phyloP scores from a whole-genome alignment of 1,140 invertebrate genomes.

The Wasmannia auropunctata region DNA sequence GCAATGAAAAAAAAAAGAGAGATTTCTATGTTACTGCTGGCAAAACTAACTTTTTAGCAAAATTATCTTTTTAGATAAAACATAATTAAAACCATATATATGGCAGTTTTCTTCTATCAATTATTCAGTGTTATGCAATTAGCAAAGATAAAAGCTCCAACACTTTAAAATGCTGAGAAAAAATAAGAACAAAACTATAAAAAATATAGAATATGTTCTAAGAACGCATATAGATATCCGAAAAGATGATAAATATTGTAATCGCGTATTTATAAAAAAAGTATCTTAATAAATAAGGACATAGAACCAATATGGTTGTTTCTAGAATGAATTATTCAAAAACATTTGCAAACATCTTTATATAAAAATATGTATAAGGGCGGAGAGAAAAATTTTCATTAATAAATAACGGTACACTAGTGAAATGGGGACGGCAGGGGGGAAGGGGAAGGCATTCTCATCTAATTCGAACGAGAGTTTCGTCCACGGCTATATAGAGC shows the following conservation, averaged over 20 bases:
- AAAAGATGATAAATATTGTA: not conserved
- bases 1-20: conserved; percentile 29
- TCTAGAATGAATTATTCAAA: not conserved
- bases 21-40: conserved; percentile 48
- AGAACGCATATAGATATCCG: not conserved
- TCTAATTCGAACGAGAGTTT: conserved; percentile 63
- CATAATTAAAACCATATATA: not conserved
- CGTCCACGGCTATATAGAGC: conserved; percentile 64
- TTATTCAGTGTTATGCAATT: not conserved
- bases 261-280: conserved; percentile 10
- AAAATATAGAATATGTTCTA: not conserved
- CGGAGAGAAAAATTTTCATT: conserved; percentile 18
- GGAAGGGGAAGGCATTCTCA: no score
- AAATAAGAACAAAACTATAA: not conserved
- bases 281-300: not conserved
- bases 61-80: not conserved
- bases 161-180: not conserved
- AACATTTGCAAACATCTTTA: not conserved
- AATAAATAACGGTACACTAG: conserved; percentile 6
- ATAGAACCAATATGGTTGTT: not conserved
- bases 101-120: not conserved
- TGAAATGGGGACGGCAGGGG: no score
- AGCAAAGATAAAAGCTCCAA: not conserved
- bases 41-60: not conserved
- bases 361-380: not conserved